These are phyloP conservation scores for Eupithecia subfuscata DNA, from an alignment of 2,888 invertebrate species.

Conservation along the genomic window DNA sequence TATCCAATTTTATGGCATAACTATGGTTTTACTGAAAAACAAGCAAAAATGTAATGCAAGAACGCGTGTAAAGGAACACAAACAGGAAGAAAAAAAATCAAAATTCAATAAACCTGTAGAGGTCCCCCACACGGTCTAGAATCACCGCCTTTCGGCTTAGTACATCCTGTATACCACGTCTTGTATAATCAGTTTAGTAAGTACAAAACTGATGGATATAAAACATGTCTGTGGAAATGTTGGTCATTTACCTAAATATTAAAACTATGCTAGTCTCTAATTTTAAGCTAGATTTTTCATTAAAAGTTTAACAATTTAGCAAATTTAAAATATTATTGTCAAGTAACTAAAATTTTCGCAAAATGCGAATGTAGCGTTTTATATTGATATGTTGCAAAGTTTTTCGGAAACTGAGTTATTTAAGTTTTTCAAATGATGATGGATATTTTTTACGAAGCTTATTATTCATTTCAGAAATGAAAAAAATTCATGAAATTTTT, in stretches of 20 bases:
- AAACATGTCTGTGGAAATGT: no score
- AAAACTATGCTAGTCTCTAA: constrained; percentile 17
- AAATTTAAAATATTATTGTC: neutral
- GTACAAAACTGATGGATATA: neutral
- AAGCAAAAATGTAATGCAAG: no score
- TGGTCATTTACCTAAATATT: neutral
- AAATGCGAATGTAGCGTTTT: neutral
- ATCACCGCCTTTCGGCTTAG: no score
- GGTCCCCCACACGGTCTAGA: no score
- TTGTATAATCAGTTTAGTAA: neutral
- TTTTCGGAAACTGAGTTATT: neutral
- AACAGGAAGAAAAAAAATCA: no score
- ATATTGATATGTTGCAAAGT: neutral
- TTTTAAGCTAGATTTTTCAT: constrained; percentile 16
- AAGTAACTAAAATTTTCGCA: neutral
- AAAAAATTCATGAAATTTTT: no score
- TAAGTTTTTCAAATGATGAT: neutral
- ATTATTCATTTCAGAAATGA: constrained; percentile 48
- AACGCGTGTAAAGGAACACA: no score
- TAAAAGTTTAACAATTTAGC: neutral
- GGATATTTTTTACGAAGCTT: neutral
- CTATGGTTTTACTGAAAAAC: no score
- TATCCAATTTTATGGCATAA: no score
- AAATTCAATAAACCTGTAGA: no score
- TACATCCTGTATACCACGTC: no score